A percentile compares a stretch with the other conserved stretches of the same genome.
Evolutionary conservation across 2,888 invertebrate genomes (phyloP).

Genomic region (Habrosyne pyritoides): DNA sequence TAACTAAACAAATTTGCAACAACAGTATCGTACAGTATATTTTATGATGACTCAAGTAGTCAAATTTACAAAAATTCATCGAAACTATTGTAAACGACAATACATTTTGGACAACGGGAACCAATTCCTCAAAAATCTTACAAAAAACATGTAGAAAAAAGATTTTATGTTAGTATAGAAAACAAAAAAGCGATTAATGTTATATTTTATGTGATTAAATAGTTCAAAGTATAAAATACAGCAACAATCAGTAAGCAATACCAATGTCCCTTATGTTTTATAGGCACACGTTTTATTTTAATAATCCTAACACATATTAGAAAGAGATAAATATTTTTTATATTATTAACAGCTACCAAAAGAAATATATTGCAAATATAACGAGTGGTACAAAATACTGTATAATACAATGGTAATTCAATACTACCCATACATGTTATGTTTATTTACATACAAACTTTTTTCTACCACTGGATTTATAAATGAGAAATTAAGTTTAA

Average conservation of each 20-base stretch:
- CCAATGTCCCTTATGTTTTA: constrained; percentile 38
- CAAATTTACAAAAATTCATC: constrained; percentile 26
- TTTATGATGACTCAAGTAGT: constrained; percentile 27
- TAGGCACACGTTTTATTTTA: constrained; percentile 54
- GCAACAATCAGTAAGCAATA: constrained; percentile 28
- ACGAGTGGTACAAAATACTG: neutral
- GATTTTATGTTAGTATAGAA: constrained; percentile 17
- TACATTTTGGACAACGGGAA: constrained; percentile 1
- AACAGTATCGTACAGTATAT: constrained; percentile 58
- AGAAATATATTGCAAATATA: constrained; percentile 24
- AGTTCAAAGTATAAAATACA: constrained; percentile 22
- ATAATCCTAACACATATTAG: constrained; percentile 47
- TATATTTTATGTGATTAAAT: constrained; percentile 17
- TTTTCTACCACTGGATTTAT: neutral
- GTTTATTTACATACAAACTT: neutral
- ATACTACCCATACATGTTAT: neutral
- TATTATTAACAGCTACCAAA: constrained; percentile 25
- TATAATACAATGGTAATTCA: neutral
- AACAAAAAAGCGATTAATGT: constrained; percentile 16
- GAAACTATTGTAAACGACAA: constrained; percentile 16
- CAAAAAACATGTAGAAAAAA: neutral
- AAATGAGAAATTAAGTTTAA: neutral
- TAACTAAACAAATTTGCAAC: constrained; percentile 67
- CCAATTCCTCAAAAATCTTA: neutral
- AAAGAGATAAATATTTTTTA: constrained; percentile 38